Evolutionary conservation across 2,888 invertebrate genomes (phyloP).

Genomic region (Pseudeuparius sepicola): DNA sequence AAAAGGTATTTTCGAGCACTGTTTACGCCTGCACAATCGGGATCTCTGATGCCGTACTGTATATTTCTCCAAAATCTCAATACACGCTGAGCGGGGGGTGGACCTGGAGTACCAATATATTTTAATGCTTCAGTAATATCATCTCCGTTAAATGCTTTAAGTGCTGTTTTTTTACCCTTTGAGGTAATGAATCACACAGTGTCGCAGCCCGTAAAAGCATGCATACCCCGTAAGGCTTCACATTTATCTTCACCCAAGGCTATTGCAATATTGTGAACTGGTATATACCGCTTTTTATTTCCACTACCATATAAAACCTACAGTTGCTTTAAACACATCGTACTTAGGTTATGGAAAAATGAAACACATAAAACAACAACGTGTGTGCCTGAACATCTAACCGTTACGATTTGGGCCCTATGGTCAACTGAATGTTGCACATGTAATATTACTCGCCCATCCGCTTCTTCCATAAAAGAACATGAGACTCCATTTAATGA

Average conservation of each 20-base stretch:
- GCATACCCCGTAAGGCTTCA: conserved; percentile 1
- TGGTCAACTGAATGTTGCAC: neutral
- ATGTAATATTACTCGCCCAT: conserved; percentile 5
- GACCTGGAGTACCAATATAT: too few species aligned
- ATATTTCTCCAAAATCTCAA: conserved; percentile 3
- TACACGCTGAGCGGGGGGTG: conserved; percentile 3
- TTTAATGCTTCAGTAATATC: neutral
- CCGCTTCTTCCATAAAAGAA: conserved; percentile 3
- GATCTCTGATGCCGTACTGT: conserved; percentile 1
- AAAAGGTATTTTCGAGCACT: too few species aligned
- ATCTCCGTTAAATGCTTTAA: conserved; percentile 2
- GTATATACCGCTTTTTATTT: too few species aligned
- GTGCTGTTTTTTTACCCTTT: conserved; percentile 5
- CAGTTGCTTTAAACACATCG: conserved; percentile 4
- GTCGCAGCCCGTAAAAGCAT: too few species aligned
- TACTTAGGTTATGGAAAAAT: conserved; percentile 4
- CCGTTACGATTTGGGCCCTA: too few species aligned
- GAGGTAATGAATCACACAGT: conserved; percentile 2
- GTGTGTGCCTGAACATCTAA: conserved; percentile 5
- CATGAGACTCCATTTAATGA: conserved; percentile 3
- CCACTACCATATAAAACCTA: conserved; percentile 5
- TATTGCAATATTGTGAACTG: too few species aligned
- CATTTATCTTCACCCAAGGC: conserved; percentile 5
- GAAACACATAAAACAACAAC: conserved; percentile 4
- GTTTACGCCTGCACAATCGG: neutral